These are phyloP conservation scores for Microtus montanus DNA, from an alignment of 2,113 vertebrate genomes.

Conservation along the genomic window DNA sequence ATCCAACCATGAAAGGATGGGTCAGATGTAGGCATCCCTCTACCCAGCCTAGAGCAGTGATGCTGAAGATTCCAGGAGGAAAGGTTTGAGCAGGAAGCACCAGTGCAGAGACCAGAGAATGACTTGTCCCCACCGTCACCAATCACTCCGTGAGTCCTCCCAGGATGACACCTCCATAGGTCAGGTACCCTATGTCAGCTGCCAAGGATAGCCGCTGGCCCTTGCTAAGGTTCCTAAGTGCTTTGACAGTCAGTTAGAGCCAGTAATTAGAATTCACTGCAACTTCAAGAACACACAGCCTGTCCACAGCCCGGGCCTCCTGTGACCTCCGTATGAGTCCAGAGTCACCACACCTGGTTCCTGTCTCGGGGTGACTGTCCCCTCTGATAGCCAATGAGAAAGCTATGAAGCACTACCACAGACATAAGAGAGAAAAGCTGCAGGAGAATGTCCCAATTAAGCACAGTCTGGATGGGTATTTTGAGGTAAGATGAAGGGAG, in stretches of 20 bases:
- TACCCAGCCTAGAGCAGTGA: too few species aligned
- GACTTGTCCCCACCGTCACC: not conserved
- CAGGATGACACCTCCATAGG: not conserved
- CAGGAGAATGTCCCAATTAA: not conserved
- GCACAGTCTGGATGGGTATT: not conserved
- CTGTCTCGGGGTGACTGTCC: not conserved
- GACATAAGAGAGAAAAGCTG: constrained; percentile 44
- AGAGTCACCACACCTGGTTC: not conserved
- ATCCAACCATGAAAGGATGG: not conserved
- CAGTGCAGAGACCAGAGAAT: not conserved
- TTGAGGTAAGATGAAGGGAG: not conserved
- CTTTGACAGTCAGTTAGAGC: not conserved
- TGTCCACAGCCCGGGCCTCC: not conserved
- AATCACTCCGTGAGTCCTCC: not conserved
- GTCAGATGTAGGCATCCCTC: not conserved
- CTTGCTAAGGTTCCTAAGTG: not conserved
- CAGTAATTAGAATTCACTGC: constrained; percentile 55
- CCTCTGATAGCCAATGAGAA: not conserved
- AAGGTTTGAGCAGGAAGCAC: too few species aligned
- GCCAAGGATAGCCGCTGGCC: not conserved
- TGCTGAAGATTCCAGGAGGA: not conserved
- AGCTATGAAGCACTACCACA: not conserved
- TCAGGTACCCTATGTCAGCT: not conserved
- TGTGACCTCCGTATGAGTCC: fast-evolving
- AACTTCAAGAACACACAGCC: not conserved